A percentile compares a stretch with the other conserved stretches of the same genome.
phyloP scores from a whole-genome alignment of 2,888 invertebrate genomes.

The Chalcosyrphus nemorum region DNA sequence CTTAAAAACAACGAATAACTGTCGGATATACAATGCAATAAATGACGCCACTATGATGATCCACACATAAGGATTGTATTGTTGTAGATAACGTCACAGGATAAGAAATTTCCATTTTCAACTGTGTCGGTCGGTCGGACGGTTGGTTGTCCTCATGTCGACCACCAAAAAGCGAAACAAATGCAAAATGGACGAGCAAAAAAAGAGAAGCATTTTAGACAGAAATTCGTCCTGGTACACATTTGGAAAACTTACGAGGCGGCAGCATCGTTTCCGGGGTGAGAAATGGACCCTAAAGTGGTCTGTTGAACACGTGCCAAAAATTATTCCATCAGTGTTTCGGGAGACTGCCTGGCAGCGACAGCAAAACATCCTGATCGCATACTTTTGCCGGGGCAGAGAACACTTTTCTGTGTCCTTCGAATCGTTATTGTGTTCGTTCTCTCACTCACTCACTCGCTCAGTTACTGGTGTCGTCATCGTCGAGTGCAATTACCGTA shows the following conservation, averaged over 20 bases:
- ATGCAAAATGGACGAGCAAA: constrained; percentile 8
- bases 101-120: constrained; percentile 56
- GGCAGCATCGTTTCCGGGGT: background rate
- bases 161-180: constrained; percentile 54
- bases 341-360: constrained; percentile 45
- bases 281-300: constrained; percentile 69
- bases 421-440: constrained; percentile 61
- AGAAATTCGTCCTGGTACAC: constrained; percentile 39
- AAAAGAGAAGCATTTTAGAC: constrained; percentile 39
- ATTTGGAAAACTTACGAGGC: background rate
- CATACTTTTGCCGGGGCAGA: constrained; percentile 34
- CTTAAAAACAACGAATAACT: constrained; percentile 70
- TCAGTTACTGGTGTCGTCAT: constrained; percentile 9
- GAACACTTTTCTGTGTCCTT: constrained; percentile 49
- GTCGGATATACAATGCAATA: constrained; percentile 70
- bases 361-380: constrained; percentile 24
- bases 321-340: constrained; percentile 66
- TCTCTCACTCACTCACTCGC: background rate
- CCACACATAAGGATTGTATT: constrained; percentile 23
- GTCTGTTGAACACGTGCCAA: constrained; percentile 73
- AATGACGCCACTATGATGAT: constrained; percentile 72
- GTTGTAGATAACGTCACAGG: constrained; percentile 49
- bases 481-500: constrained; percentile 69
- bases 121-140: too few relatives aligned
- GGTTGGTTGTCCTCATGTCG: constrained; percentile 27